Conservation (phyloP, 1,140 invertebrate genomes). For the Drosophila lini region DNA sequence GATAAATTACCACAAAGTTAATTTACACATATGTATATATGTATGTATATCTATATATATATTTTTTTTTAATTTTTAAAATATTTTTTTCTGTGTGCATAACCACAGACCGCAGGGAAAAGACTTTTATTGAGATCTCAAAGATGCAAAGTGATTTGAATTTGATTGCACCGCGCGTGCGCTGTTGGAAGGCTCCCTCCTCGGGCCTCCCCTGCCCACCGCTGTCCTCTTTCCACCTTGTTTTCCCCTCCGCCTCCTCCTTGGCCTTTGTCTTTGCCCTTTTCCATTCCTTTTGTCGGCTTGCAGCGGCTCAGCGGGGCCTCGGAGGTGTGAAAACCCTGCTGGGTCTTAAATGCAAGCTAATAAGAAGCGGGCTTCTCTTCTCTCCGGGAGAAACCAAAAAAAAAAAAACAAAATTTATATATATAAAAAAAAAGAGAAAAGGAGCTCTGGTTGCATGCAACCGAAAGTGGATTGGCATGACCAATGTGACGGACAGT, state of each 20-base stretch:
- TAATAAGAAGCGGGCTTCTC: constrained; percentile 75
- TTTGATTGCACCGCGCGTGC: constrained; percentile 80
- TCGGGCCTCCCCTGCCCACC: neutral
- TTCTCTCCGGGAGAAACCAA: neutral
- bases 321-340: constrained; percentile 84
- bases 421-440: neutral
- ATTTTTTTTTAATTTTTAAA: neutral
- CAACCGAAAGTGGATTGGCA: constrained; percentile 62
- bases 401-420: neutral
- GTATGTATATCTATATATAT: neutral
- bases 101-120: constrained; percentile 21
- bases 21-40: neutral
- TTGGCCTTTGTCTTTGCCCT: constrained; percentile 23
- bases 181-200: constrained; percentile 27
- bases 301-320: constrained; percentile 63
- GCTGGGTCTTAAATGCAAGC: constrained; percentile 84
- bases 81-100: neutral
- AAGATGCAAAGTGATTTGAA: constrained; percentile 83
- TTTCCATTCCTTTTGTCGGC: constrained; percentile 34
- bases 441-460: constrained; percentile 51
- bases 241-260: constrained; percentile 4
- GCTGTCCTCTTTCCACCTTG: constrained; percentile 3
- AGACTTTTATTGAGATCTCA: constrained; percentile 82
- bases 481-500: constrained; percentile 64
- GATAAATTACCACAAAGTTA: too few species aligned